Conservation (phyloP, 2,888 invertebrate genomes). For the Arge pagana region DNA sequence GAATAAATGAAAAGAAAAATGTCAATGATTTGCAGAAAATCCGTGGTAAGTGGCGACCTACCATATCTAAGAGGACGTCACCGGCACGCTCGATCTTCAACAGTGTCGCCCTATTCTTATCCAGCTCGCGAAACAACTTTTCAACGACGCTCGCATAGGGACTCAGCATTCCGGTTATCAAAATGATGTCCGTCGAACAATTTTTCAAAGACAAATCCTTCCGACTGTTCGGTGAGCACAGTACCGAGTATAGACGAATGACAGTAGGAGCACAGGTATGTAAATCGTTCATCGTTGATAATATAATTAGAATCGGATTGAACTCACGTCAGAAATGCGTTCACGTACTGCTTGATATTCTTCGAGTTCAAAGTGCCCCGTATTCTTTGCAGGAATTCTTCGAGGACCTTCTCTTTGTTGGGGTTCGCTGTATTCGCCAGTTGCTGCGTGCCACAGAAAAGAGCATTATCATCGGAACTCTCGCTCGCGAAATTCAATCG, state of each 20-base stretch:
- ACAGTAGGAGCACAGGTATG: constrained; percentile 38
- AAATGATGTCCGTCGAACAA: constrained; percentile 76
- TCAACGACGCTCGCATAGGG: constrained; percentile 81
- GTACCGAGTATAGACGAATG: not conserved
- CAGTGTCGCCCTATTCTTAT: constrained; percentile 81
- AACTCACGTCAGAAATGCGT: constrained; percentile 81
- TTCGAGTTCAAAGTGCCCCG: constrained; percentile 77
- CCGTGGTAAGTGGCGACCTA: constrained; percentile 60
- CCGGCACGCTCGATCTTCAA: constrained; percentile 84
- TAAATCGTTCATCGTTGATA: not conserved
- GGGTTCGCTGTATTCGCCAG: constrained; percentile 64
- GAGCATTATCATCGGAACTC: constrained; percentile 7
- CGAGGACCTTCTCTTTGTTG: constrained; percentile 75
- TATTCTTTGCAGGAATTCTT: constrained; percentile 77
- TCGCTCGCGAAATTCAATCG: not conserved
- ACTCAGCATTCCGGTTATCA: constrained; percentile 79
- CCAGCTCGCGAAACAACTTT: constrained; percentile 76
- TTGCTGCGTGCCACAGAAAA: constrained; percentile 57
- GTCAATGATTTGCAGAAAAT: not conserved
- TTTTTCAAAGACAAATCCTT: constrained; percentile 73
- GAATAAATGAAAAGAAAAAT: not conserved
- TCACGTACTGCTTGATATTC: constrained; percentile 81
- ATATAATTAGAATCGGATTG: constrained; percentile 3
- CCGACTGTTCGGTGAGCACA: constrained; percentile 64
- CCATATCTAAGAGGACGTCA: constrained; percentile 85